Evolutionary conservation across 2,797 vertebrate genomes (phyloP).

Genomic region (Semaprochilodus insignis): DNA sequence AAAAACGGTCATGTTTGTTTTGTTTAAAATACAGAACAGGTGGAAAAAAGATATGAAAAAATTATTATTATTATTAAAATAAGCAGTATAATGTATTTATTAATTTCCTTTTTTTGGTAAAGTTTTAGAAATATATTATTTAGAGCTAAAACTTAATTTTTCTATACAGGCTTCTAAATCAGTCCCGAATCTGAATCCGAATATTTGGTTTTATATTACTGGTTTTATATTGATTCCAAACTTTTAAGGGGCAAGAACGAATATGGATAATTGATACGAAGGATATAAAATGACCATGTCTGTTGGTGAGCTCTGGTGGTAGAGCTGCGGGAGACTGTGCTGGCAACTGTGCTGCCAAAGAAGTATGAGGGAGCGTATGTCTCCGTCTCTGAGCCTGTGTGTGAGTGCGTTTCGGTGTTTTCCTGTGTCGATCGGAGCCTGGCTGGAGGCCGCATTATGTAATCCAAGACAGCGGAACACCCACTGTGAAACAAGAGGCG

Average conservation of each 20-base stretch:
- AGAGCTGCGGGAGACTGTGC: conserved; percentile 1
- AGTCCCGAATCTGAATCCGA: too few species aligned
- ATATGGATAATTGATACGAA: not conserved
- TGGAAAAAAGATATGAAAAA: too few species aligned
- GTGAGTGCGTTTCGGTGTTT: conserved; percentile 33
- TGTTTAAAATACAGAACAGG: too few species aligned
- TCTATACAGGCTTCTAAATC: too few species aligned
- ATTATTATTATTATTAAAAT: too few species aligned
- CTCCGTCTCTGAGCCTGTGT: not conserved
- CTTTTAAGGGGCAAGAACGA: not conserved
- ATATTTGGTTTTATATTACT: not conserved
- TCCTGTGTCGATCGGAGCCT: conserved; percentile 41
- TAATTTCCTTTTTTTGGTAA: too few species aligned
- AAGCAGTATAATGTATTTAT: too few species aligned
- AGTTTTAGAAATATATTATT: not conserved
- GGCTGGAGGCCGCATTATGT: conserved; percentile 52
- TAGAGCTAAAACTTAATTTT: too few species aligned
- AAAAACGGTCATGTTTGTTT: too few species aligned
- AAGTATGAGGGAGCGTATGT: not conserved
- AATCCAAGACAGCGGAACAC: conserved; percentile 43
- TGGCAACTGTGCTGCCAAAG: conserved; percentile 1
- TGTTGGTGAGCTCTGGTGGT: not conserved
- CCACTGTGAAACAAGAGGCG: conserved; percentile 37
- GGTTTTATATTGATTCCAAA: not conserved
- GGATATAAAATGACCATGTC: not conserved